Conservation (phyloP, 2,113 vertebrate genomes). For the Numenius arquata region DNA sequence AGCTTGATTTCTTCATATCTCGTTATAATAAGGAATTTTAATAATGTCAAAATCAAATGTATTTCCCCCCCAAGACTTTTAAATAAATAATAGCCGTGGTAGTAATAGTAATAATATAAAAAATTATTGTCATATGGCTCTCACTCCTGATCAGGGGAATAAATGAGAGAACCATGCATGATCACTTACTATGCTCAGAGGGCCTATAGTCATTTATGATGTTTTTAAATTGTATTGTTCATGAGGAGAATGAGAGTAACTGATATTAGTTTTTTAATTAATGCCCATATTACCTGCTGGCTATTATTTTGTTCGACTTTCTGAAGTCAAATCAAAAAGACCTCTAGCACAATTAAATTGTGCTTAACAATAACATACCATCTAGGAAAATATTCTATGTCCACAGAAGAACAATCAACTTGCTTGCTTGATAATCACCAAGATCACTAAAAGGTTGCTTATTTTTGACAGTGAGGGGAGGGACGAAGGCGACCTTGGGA, state of each 20-base stretch:
- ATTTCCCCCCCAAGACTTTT: neutral
- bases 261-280: constrained; percentile 48
- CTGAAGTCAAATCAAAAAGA: neutral
- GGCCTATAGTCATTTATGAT: neutral
- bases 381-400: neutral
- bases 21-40: neutral
- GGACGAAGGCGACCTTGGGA: neutral
- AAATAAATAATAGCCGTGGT: constrained; percentile 4
- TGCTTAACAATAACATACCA: neutral
- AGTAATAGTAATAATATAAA: neutral
- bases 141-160: neutral
- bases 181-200: neutral
- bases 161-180: neutral
- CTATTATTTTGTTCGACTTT: neutral
- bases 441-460: neutral
- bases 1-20: neutral
- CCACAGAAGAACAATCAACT: neutral
- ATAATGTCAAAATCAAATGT: constrained; percentile 14
- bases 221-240: constrained; percentile 16
- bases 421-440: neutral
- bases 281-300: neutral
- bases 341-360: neutral
- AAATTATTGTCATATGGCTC: neutral
- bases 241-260: neutral
- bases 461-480: neutral